These are phyloP conservation scores for Quiscalus mexicanus DNA, from an alignment of 2,113 vertebrate species.

Conservation along the genomic window DNA sequence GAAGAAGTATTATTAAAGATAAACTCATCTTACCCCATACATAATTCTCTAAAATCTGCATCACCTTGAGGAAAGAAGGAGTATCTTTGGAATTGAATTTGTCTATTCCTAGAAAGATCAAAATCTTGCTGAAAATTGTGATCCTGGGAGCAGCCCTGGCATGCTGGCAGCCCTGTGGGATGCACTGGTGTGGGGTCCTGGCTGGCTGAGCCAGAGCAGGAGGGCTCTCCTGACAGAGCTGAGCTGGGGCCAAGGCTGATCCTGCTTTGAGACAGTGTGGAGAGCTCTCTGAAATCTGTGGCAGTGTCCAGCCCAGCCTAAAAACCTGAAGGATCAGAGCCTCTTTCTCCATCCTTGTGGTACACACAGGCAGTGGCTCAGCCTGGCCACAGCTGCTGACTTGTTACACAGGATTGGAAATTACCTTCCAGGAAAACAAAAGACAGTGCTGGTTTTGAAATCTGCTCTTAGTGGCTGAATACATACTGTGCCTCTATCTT, in stretches of 20 bases:
- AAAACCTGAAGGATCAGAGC: neutral
- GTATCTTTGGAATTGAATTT: neutral
- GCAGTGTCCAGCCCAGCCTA: neutral
- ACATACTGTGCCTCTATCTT: fast-evolving
- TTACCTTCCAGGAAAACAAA: neutral
- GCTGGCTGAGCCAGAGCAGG: neutral
- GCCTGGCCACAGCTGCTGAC: fast-evolving
- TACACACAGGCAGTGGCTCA: fast-evolving
- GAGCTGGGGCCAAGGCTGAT: neutral
- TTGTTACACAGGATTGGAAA: fast-evolving
- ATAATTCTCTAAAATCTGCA: neutral
- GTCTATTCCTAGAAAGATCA: neutral
- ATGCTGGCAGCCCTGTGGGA: fast-evolving
- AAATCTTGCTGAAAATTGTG: fast-evolving
- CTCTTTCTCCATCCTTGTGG: neutral
- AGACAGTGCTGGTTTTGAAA: neutral
- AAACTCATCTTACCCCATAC: neutral
- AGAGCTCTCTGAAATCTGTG: neutral
- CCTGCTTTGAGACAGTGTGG: fast-evolving
- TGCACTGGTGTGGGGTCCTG: neutral
- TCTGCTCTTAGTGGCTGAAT: neutral
- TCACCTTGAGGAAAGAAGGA: neutral
- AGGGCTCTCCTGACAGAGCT: neutral
- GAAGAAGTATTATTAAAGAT: neutral
- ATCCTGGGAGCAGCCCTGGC: fast-evolving